A percentile compares a stretch with the other conserved stretches of the same genome.
phyloP scores from a whole-genome alignment of 2,797 vertebrate species.

The Sebastes alutus region DNA sequence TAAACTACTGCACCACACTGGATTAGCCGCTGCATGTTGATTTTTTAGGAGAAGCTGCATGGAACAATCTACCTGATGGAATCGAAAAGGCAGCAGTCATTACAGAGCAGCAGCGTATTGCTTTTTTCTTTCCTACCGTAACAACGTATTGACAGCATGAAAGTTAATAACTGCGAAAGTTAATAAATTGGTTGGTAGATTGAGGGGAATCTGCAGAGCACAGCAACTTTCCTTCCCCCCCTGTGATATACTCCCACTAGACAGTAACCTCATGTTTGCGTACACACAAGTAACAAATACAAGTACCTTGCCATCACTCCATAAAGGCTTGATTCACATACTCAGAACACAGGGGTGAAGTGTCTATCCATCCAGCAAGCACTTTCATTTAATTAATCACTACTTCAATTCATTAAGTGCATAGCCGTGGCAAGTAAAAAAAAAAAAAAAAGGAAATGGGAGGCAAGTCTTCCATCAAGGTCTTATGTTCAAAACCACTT shows the following conservation, averaged over 20 bases:
- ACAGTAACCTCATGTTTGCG: slow-evolving; percentile 43
- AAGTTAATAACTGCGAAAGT: slow-evolving; percentile 63
- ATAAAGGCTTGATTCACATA: slow-evolving; percentile 60
- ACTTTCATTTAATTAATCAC: slow-evolving; percentile 66
- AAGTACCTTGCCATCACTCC: slow-evolving; percentile 32
- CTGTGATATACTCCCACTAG: slow-evolving; percentile 18
- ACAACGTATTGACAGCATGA: slow-evolving; percentile 41
- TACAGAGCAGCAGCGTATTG: background rate
- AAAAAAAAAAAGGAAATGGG: background rate
- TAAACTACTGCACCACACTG: slow-evolving; percentile 21
- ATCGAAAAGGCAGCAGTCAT: slow-evolving; percentile 15
- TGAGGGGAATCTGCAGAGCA: slow-evolving; percentile 39
- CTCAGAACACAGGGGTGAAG: slow-evolving; percentile 60
- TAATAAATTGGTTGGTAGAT: slow-evolving; percentile 54
- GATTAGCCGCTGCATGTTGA: background rate
- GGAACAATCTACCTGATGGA: background rate
- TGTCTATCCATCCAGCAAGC: slow-evolving; percentile 42
- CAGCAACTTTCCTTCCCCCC: slow-evolving; percentile 25
- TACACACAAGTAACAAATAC: slow-evolving; percentile 37
- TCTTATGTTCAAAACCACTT: slow-evolving; percentile 56
- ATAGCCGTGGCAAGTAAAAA: slow-evolving; percentile 9
- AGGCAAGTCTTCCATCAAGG: slow-evolving; percentile 36
- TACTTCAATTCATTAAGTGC: slow-evolving; percentile 66
- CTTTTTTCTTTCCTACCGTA: slow-evolving; percentile 10
- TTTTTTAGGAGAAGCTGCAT: background rate